A percentile compares a stretch with the other conserved stretches of the same genome.
These are phyloP conservation scores for Achatina immaculata DNA, from an alignment of 1,140 invertebrate genomes.

Conservation along the genomic window DNA sequence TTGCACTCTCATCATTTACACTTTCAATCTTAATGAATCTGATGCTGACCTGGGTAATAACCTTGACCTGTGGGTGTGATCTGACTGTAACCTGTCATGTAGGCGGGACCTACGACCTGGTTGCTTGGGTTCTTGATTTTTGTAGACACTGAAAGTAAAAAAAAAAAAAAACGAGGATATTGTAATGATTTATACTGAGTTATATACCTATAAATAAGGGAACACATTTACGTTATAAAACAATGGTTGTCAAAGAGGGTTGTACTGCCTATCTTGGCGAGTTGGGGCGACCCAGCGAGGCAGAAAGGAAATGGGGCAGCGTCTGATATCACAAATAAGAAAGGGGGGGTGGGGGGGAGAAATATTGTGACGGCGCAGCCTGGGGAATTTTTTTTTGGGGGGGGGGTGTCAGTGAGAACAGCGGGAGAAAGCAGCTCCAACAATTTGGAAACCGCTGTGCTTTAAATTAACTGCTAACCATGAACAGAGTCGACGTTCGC, in stretches of 20 bases:
- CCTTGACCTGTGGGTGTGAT: conserved; percentile 31
- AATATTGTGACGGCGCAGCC: conserved; percentile 23
- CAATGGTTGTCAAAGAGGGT: no score
- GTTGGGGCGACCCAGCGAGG: no score
- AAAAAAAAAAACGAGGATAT: background rate
- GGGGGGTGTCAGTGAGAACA: no score
- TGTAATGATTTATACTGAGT: background rate
- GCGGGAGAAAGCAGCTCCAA: no score
- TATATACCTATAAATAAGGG: background rate
- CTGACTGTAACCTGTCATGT: conserved; percentile 33
- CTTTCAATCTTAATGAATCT: no score
- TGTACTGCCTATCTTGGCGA: no score
- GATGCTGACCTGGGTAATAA: conserved; percentile 32
- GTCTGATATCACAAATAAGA: conserved; percentile 20
- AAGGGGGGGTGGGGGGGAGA: background rate
- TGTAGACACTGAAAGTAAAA: conserved; percentile 8
- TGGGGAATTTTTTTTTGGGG: no score
- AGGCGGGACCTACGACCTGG: conserved; percentile 4
- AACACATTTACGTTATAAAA: no score
- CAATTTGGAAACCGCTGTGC: no score
- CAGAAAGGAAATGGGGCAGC: background rate
- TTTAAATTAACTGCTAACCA: no score
- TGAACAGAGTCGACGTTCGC: no score
- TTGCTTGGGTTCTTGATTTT: conserved; percentile 30
- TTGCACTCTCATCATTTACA: no score